These are phyloP conservation scores for Oasisia sp. DNA, from an alignment of 2,888 invertebrate genomes.

Conservation along the genomic window DNA sequence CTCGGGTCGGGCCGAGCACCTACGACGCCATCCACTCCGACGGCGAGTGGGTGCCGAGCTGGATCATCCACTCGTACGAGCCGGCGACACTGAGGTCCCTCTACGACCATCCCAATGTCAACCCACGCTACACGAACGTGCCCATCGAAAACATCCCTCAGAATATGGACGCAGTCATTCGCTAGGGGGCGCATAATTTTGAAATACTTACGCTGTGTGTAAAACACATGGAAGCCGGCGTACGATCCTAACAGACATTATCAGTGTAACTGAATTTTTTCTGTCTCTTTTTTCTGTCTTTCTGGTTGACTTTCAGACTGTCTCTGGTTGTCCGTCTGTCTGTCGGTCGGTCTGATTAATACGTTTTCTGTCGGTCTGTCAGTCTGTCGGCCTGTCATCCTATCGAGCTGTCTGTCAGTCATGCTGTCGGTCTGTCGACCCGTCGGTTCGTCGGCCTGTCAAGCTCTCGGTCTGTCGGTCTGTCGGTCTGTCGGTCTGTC, in stretches of 20 bases:
- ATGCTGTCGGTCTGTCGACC: no score
- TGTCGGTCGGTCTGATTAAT: no score
- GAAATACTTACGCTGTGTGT: background rate
- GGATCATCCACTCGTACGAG: constrained; percentile 40
- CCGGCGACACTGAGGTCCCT: constrained; percentile 40
- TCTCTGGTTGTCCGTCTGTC: no score
- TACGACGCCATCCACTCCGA: constrained; percentile 40
- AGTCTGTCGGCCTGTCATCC: no score
- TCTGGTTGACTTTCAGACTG: no score
- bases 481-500: no score
- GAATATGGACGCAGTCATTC: constrained; percentile 34
- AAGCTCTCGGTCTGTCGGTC: no score
- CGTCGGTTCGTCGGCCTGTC: no score
- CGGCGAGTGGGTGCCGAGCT: constrained; percentile 42
- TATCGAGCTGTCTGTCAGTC: no score
- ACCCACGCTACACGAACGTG: constrained; percentile 40
- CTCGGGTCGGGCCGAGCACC: constrained; percentile 42
- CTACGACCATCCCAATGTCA: constrained; percentile 42
- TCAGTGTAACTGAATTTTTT: background rate
- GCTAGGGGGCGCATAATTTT: background rate
- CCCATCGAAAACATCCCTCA: constrained; percentile 42
- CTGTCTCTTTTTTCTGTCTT: no score
- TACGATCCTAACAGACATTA: background rate
- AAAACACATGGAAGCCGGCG: background rate
- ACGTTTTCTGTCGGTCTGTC: no score